Evolutionary conservation across 2,888 invertebrate species (phyloP), one percentile per base, ranked within the genome.

Genomic region (Drosophila flavopinicola): DNA sequence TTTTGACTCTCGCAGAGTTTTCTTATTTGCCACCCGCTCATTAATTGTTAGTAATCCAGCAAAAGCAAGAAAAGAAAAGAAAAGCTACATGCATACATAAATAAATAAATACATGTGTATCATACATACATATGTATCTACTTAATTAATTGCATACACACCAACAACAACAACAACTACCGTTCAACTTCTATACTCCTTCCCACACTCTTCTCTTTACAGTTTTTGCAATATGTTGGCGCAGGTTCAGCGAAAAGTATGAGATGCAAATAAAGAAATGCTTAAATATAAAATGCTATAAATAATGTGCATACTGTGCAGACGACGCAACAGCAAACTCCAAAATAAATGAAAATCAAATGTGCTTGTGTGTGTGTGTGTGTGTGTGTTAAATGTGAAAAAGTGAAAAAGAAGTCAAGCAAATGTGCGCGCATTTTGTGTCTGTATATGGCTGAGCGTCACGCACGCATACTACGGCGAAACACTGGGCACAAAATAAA

Each of bases 401-500:
- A 71, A 74, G 69, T 49, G 60, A 63, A 66, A 75, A 58, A 52
- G 45, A 83, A 73, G 67, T 76, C 65, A 79, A 83, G 41, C 42
- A 85, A 79, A 85, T 80, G 77, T 85, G 78, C 79, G 82, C 85
- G 87, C 87, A 73, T 74, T 87, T 71, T 77, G 69, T 86, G 87
- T 66, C 85, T 87, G 85, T 87, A 87, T 74, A 78, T 78, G 66
- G 38, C 54, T 42, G 66, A 60, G 76, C 71, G 80, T 64, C 77
- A 71, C 73, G 56, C 60, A 72, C 63, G 5, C 44, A 44, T 17
- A 20, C 20, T 57, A 54, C 24, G 57, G 30, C 52, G 39, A 45
- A 66, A 45, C 37, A 39, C 33, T 44, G 44, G 42, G 25, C 51
- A 47, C 68, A 85, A 73, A 73, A 69, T 61, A 61, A 85, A 84